A percentile compares a stretch with the other conserved stretches of the same genome.
Evolutionary conservation across 2,797 vertebrate genomes (phyloP).

Genomic region (Enteromius viviparus): DNA sequence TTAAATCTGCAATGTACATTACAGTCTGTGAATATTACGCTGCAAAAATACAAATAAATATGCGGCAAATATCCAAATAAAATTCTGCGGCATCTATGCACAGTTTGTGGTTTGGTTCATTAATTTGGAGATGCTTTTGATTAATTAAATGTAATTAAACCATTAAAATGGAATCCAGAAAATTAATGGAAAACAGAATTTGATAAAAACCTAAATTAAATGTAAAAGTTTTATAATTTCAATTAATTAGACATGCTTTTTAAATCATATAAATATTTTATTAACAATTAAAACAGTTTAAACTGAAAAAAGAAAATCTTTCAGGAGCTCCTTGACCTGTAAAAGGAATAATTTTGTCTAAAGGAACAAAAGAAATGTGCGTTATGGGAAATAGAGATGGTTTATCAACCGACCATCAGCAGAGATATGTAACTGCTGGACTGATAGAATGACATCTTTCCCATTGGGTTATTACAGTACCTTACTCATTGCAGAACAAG

Average conservation of each 20-base stretch:
- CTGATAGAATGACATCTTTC: conserved; percentile 14
- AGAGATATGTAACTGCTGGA: neutral
- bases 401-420: neutral
- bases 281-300: neutral
- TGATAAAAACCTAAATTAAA: neutral
- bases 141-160: neutral
- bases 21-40: neutral
- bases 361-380: neutral
- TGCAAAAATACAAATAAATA: neutral
- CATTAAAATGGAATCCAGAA: neutral
- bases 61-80: neutral
- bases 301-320: neutral
- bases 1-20: too few relatives aligned
- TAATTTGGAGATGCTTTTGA: neutral
- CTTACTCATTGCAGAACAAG: conserved; percentile 36
- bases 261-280: neutral
- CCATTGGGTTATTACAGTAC: conserved; percentile 28
- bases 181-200: neutral
- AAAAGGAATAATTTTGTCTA: neutral
- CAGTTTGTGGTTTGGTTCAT: neutral
- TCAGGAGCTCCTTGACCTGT: conserved; percentile 17
- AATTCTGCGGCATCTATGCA: neutral
- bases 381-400: neutral
- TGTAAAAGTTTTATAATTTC: neutral
- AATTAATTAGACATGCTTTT: neutral